Conservation (phyloP, 2,888 invertebrate genomes). For the Tipula helvola region DNA sequence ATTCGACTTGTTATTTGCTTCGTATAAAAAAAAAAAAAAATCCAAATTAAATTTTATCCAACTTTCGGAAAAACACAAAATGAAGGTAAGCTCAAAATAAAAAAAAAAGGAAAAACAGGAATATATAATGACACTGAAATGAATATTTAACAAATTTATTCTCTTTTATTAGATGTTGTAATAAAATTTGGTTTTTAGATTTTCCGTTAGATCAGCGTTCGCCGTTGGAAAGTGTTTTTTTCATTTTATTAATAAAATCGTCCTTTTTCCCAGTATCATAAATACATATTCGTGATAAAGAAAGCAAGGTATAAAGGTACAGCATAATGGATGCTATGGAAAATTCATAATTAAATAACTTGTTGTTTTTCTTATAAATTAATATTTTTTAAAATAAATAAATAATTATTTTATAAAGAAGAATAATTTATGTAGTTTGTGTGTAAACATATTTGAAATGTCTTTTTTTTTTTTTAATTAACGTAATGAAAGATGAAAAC, state of each 20-base stretch:
- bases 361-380: background rate
- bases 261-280: background rate
- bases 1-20: background rate
- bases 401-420: background rate
- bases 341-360: background rate
- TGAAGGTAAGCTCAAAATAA: background rate
- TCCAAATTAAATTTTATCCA: background rate
- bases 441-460: background rate
- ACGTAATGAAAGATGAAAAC: background rate
- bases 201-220: background rate
- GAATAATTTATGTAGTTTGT: background rate
- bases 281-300: background rate
- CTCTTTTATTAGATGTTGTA: background rate
- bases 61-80: background rate
- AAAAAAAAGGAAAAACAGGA: background rate
- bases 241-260: background rate
- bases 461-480: background rate
- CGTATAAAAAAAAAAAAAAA: background rate
- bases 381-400: background rate
- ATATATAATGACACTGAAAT: background rate
- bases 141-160: background rate
- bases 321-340: background rate
- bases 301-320: background rate
- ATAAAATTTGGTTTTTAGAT: conserved; percentile 4
- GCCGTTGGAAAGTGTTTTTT: background rate